Percentiles rank a stretch among this genome's conserved stretches.
These are phyloP conservation scores for Campaea margaritaria DNA, from an alignment of 2,888 invertebrate species.

Conservation along the genomic window DNA sequence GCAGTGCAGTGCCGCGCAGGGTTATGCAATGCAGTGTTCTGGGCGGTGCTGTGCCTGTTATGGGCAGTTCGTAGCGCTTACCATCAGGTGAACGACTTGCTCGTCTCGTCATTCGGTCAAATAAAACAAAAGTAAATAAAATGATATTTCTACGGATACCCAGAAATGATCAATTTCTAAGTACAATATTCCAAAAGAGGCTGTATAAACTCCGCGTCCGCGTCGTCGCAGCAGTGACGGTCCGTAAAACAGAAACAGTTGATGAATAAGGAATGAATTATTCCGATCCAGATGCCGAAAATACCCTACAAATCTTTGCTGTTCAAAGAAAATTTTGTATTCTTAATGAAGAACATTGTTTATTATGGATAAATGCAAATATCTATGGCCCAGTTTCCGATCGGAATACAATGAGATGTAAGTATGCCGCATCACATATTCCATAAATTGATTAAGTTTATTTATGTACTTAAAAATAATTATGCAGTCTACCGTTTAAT, in stretches of 20 bases:
- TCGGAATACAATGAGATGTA: conserved; percentile 30
- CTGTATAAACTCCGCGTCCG: conserved; percentile 9
- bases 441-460: conserved; percentile 2
- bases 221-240: conserved; percentile 32
- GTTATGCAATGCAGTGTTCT: too few relatives aligned
- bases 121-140: too few relatives aligned
- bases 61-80: too few relatives aligned
- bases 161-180: too few relatives aligned
- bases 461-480: too few relatives aligned
- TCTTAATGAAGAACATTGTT: conserved; percentile 33
- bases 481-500: too few relatives aligned
- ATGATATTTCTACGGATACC: too few relatives aligned
- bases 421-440: conserved; percentile 22
- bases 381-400: conserved; percentile 5
- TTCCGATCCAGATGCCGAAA: conserved; percentile 51
- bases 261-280: conserved; percentile 60
- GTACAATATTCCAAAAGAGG: too few relatives aligned
- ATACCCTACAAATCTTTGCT: conserved; percentile 45
- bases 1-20: too few relatives aligned
- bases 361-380: conserved; percentile 29
- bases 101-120: too few relatives aligned
- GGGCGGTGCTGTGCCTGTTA: too few relatives aligned
- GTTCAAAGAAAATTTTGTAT: conserved; percentile 29
- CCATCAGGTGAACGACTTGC: too few relatives aligned
- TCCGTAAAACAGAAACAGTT: conserved; percentile 53